Evolutionary conservation across 64 coral and sea anemone species (phyloP).

Genomic region (Actinia equina): DNA sequence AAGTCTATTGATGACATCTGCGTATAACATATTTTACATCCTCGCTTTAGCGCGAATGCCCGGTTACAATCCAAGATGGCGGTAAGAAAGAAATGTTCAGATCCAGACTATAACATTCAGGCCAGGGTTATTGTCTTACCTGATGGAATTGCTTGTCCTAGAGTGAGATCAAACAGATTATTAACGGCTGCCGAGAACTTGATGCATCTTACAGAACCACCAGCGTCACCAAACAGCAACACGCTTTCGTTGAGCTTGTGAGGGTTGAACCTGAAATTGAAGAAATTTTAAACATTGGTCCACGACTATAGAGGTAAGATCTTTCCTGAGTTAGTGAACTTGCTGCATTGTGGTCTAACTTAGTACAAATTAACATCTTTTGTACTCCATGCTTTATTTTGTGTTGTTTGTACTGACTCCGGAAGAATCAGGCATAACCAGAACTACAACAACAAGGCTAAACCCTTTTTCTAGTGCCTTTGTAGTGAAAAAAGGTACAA

Average conservation of each 20-base stretch:
- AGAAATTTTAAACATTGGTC: background rate
- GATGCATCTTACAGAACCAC: constrained; percentile 64
- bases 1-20: too few relatives aligned
- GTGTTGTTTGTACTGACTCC: too few relatives aligned
- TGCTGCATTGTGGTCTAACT: too few relatives aligned
- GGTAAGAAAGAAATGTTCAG: background rate
- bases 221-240: constrained; percentile 81
- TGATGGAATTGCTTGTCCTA: constrained; percentile 78
- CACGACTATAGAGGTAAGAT: background rate
- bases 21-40: too few relatives aligned
- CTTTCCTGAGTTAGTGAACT: too few relatives aligned
- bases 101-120: background rate
- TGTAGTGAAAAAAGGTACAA: too few relatives aligned
- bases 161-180: constrained; percentile 69
- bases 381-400: too few relatives aligned
- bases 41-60: background rate
- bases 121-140: constrained; percentile 1
- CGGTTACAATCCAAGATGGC: background rate
- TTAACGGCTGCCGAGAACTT: constrained; percentile 71
- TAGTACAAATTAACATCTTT: too few relatives aligned
- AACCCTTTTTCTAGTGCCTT: too few relatives aligned
- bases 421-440: too few relatives aligned
- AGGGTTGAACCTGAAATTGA: constrained; percentile 63
- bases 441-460: too few relatives aligned
- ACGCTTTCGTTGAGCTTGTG: constrained; percentile 74